phyloP scores from a whole-genome alignment of 2,797 vertebrate species.

The Mallotus villosus region DNA sequence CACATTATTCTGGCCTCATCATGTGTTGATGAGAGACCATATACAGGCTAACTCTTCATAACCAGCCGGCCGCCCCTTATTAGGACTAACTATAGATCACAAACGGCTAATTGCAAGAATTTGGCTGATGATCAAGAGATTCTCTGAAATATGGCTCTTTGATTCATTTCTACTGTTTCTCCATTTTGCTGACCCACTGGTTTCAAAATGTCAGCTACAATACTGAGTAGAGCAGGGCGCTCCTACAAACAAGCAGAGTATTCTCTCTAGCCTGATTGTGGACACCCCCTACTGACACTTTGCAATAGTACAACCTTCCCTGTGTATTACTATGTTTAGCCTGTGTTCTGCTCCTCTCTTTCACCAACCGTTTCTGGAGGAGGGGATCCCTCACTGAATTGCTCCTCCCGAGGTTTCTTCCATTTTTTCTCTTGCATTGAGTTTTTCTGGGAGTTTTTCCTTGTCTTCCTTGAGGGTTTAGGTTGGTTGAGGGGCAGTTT shows the following conservation, averaged over 20 bases:
- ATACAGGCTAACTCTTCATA: conserved; percentile 5
- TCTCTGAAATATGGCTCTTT: conserved; percentile 32
- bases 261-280: conserved; percentile 53
- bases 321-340: too few relatives aligned
- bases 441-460: too few relatives aligned
- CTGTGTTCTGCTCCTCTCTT: too few relatives aligned
- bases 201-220: conserved; percentile 74
- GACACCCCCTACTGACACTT: conserved; percentile 69
- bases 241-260: conserved; percentile 40
- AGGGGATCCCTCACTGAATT: too few relatives aligned
- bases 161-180: conserved; percentile 58
- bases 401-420: too few relatives aligned
- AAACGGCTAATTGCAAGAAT: conserved; percentile 43
- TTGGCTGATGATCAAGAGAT: conserved; percentile 40
- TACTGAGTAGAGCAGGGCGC: conserved; percentile 63
- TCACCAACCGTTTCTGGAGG: too few relatives aligned
- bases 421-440: too few relatives aligned
- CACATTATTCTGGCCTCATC: not conserved
- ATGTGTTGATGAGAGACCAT: conserved; percentile 23
- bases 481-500: too few relatives aligned
- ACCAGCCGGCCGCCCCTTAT: conserved; percentile 34
- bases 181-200: conserved; percentile 72
- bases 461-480: too few relatives aligned
- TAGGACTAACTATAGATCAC: conserved; percentile 26
- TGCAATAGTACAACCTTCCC: conserved; percentile 48